phyloP scores from a whole-genome alignment of 2,888 invertebrate genomes.

The Limnephilus marmoratus region DNA sequence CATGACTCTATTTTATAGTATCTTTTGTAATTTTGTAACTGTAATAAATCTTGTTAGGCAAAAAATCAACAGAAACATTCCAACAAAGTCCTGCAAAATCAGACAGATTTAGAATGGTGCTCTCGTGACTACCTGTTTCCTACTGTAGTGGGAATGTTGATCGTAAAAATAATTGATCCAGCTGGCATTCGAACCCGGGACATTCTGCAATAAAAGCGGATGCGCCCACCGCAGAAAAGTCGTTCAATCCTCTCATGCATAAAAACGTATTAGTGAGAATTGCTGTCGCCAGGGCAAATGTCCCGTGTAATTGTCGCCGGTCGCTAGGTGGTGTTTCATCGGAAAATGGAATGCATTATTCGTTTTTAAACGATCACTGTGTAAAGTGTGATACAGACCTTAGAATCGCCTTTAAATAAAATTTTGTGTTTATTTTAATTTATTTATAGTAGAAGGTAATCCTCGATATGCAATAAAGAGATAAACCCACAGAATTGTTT shows the following conservation, averaged over 20 bases:
- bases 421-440: too few species aligned
- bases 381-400: background rate
- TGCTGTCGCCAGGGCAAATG: slow-evolving; percentile 59
- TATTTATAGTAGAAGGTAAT: too few species aligned
- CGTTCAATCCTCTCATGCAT: slow-evolving; percentile 64
- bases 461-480: too few species aligned
- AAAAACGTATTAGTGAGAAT: slow-evolving; percentile 66
- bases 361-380: background rate
- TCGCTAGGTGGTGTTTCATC: slow-evolving; percentile 43
- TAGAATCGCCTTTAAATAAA: background rate
- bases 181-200: slow-evolving; percentile 20
- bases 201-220: slow-evolving; percentile 6
- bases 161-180: slow-evolving; percentile 20
- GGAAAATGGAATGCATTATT: slow-evolving; percentile 10
- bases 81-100: background rate
- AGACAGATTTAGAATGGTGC: background rate
- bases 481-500: too few species aligned
- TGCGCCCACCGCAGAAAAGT: slow-evolving; percentile 60
- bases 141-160: background rate
- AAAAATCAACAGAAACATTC: background rate
- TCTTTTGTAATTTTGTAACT: too few species aligned
- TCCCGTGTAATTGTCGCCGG: slow-evolving; percentile 28
- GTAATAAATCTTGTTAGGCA: too few species aligned
- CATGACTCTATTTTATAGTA: too few species aligned
- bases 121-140: background rate